Evolutionary conservation across 2,797 vertebrate genomes (phyloP), one percentile per base, ranked within the genome.

Genomic region (Platyrinchus mystaceus): DNA sequence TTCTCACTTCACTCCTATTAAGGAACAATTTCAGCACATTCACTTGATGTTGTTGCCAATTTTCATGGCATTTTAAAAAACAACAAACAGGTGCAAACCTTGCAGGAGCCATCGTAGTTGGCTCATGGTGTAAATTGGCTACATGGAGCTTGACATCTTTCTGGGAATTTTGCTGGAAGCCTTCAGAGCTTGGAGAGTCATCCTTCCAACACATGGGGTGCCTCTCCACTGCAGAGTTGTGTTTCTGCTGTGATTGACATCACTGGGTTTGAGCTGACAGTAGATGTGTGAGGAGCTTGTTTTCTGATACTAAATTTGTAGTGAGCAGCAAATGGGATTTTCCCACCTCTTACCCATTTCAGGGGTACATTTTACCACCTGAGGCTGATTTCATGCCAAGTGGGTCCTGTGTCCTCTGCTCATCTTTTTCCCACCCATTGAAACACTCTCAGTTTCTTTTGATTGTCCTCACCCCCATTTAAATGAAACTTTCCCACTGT

Each of bases 81-180:
- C 23, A 15, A 6, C 49, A 44, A 84, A 36, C 43, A 80, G 90
- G 86, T 91, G 80, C 73, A 49, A 12, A 5, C 59, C 74, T 68
- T 22, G 69, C 80, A 43, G 84, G 67, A 70, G 69, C 22, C 66
- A 1, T 30, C 0, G 0, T 2, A 3, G 18, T 28, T 87, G 76
- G 71, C 49, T 55, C 1, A 0, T 5, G 64, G 8, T 4, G 62
- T 8, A 3, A 28, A 20, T 22, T 7, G 70, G 22, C 20, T 32
- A 1, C 24, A 1, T 12, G 63, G 53, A 18, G 76, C 6, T 60
- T 18, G 14, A 0, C 2, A 0, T 15, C 11, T 12, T 63, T 63
- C 59, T 67, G 79, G 71, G 43, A 76, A 24, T 52, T 21, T 8
- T 75, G 36, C 56, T 28, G 15, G 12, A 6, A 34, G 58, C 32